Evolutionary conservation across 2,888 invertebrate species (phyloP), one percentile per base, ranked within the genome.

Genomic region (Ophion costatus): DNA sequence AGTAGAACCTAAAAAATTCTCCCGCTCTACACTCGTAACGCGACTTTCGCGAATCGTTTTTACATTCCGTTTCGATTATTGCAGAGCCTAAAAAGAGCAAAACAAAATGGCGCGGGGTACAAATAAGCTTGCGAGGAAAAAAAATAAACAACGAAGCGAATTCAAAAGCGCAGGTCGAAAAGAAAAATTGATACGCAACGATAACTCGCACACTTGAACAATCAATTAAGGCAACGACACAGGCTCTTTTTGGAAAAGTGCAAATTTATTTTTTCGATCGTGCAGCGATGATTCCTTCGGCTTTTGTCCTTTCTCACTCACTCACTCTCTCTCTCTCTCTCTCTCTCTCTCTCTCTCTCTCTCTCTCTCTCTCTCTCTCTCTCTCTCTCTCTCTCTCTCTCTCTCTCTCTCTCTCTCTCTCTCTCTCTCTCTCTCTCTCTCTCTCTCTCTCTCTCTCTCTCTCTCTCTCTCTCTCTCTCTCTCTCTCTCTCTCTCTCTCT

Each of bases 191-290:
- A 22, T 10, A 20, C 59, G 57, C 29, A 20, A 20, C 22, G 3
- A 42, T 14, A 42, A 51, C 3, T 69, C 29, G 11, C 51, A 38
- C 24, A 69, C 45, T 64, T 33, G 22, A 80, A 67, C 74, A 83
- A 85, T 81, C 69, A 82, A 85, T 83, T 42, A 79, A 80, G 70
- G 81, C 82, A 82, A 87, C 79, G 75, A 82, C 82, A 82, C 74
- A 79, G 82, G 82, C 63, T 81, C 74, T 87, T 84, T 86, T 85
- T 87, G 87, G 85, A 88, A 89, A 89, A 88, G 88, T 89, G 87
- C 88, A 89, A 88, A 87, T 88, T 87, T 88, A 87, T 87, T 88
- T 76, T 59, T 76, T 87, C 85, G 86, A 84, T 87, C 84, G 87
- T 86, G 86, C 88, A 87, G 86, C 86, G 87, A 86, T 87, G 87